Conservation (phyloP, 2,888 invertebrate species). For the Hypena proboscidalis region DNA sequence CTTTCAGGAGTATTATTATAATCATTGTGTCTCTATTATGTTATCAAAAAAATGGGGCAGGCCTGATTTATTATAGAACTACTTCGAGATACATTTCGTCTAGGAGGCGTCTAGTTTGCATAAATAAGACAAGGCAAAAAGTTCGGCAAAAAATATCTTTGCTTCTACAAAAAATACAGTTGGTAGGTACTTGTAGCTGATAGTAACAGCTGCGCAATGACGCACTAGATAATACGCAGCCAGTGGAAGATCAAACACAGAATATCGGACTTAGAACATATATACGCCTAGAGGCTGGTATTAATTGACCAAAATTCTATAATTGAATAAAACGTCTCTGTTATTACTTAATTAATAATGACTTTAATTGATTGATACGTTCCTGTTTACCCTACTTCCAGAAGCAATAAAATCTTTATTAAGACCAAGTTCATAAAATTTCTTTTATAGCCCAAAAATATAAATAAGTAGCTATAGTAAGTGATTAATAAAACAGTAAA, state of each 20-base stretch:
- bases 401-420: constrained; percentile 5
- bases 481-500: background rate
- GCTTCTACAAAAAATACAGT: constrained; percentile 1
- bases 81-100: constrained; percentile 37
- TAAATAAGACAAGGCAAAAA: constrained; percentile 46
- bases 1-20: constrained; percentile 38
- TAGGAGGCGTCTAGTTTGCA: constrained; percentile 49
- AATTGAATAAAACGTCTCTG: no score
- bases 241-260: no score
- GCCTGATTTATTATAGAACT: constrained; percentile 53
- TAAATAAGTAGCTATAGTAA: background rate
- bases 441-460: constrained; percentile 9
- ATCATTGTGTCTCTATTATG: constrained; percentile 51
- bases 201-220: constrained; percentile 5
- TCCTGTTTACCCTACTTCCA: constrained; percentile 4
- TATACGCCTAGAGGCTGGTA: no score
- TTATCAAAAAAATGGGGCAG: constrained; percentile 34
- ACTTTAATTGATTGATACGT: constrained; percentile 4
- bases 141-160: constrained; percentile 18
- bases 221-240: background rate
- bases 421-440: constrained; percentile 2
- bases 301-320: no score
- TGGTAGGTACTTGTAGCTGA: constrained; percentile 1
- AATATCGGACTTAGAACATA: no score
- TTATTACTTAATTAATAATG: constrained; percentile 1